Evolutionary conservation across 2,113 vertebrate species (phyloP).

Genomic region (Prolemur simus): DNA sequence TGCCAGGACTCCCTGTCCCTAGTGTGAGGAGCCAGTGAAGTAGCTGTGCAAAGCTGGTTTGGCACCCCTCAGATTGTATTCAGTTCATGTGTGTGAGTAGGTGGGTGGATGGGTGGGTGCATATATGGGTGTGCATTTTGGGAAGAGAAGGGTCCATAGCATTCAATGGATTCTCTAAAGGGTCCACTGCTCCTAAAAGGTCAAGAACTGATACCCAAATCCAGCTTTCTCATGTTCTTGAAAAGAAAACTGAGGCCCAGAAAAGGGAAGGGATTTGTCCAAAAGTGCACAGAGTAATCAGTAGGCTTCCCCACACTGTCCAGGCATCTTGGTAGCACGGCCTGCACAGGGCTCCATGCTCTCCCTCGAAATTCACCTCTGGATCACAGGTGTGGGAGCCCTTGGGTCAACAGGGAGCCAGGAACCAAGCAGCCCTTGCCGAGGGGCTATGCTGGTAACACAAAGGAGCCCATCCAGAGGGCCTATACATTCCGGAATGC

Average conservation of each 20-base stretch:
- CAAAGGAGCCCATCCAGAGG: background rate
- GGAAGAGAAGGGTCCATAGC: background rate
- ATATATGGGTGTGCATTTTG: background rate
- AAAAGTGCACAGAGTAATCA: constrained; percentile 42
- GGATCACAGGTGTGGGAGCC: background rate
- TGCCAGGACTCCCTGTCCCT: background rate
- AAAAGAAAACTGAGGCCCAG: constrained; percentile 37
- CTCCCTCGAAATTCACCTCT: constrained; percentile 20
- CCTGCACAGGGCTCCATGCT: background rate
- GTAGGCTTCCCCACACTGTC: background rate
- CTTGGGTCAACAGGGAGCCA: constrained; percentile 29
- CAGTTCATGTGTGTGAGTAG: background rate
- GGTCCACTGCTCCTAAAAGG: background rate
- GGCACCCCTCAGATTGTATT: background rate
- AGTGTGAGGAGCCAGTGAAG: background rate
- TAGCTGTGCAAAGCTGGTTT: background rate
- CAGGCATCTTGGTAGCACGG: constrained; percentile 36
- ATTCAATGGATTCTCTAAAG: constrained; percentile 29
- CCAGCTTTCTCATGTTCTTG: constrained; percentile 30
- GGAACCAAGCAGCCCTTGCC: constrained; percentile 36
- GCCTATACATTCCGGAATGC: constrained; percentile 16
- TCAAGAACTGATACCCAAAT: constrained; percentile 28
- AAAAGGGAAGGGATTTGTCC: constrained; percentile 45
- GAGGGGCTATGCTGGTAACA: constrained; percentile 35
- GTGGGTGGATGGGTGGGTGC: background rate